Conservation (phyloP, 2,888 invertebrate genomes). For the Lissocephala sabroskyi region DNA sequence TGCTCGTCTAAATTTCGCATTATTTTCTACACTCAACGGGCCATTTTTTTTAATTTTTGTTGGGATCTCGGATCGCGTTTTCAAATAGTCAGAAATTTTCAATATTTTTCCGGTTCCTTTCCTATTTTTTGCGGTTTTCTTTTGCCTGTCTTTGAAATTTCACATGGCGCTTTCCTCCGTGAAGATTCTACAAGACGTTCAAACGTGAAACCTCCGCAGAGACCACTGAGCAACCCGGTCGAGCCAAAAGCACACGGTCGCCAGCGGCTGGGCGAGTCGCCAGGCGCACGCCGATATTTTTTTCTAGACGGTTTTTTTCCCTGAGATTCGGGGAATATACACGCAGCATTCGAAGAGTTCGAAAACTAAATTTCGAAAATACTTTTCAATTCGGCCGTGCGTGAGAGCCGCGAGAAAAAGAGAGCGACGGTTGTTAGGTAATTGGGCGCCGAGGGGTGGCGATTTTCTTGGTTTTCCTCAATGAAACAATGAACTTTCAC, state of each 20-base stretch:
- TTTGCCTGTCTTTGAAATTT: slow-evolving; percentile 15
- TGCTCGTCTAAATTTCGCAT: background rate
- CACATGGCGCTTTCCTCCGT: slow-evolving; percentile 62
- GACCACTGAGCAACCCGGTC: slow-evolving; percentile 68
- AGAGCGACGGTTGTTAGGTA: too few relatives aligned
- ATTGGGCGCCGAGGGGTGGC: slow-evolving; percentile 39
- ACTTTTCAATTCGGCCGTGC: slow-evolving; percentile 9
- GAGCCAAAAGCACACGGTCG: slow-evolving; percentile 14
- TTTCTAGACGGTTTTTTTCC: too few relatives aligned
- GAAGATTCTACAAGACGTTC: slow-evolving; percentile 63
- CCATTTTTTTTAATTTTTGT: slow-evolving; percentile 8
- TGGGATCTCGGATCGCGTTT: too few relatives aligned
- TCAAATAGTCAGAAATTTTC: too few relatives aligned
- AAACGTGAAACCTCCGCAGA: slow-evolving; percentile 73
- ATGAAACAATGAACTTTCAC: slow-evolving; percentile 66
- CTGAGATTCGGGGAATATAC: too few relatives aligned
- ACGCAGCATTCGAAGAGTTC: slow-evolving; percentile 8
- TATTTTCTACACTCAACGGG: background rate
- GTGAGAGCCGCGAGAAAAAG: too few relatives aligned
- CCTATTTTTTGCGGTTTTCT: background rate
- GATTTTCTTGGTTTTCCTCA: slow-evolving; percentile 53
- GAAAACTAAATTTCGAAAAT: slow-evolving; percentile 18
- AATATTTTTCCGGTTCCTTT: background rate
- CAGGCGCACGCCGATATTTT: too few relatives aligned
- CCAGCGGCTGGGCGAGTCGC: slow-evolving; percentile 10